Evolutionary conservation across 1,140 invertebrate genomes (phyloP).

Genomic region (Goniozus legneri): DNA sequence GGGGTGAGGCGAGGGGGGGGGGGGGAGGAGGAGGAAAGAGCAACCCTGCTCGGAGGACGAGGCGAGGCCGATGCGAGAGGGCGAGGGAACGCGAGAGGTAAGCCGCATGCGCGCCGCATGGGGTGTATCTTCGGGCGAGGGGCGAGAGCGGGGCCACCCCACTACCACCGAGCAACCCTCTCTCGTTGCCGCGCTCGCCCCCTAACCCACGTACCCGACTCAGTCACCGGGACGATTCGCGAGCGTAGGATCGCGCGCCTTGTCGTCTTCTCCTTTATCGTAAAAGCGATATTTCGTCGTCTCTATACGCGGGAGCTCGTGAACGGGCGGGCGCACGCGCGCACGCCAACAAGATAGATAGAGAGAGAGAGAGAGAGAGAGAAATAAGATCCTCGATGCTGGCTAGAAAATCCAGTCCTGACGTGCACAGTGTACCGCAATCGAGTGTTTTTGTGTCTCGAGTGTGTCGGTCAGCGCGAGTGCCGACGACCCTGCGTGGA

Average conservation of each 20-base stretch:
- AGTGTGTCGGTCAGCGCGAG: too few relatives aligned
- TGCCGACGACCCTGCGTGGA: background rate
- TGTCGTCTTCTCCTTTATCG: slow-evolving; percentile 27
- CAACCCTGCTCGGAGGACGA: slow-evolving; percentile 4
- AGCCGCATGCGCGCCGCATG: slow-evolving; percentile 37
- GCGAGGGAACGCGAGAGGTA: background rate
- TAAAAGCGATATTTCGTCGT: slow-evolving; percentile 2
- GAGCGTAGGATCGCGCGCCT: slow-evolving; percentile 39
- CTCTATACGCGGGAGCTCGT: too few relatives aligned
- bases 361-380: background rate
- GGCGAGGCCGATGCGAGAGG: background rate
- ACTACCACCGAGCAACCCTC: slow-evolving; percentile 17
- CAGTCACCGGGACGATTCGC: slow-evolving; percentile 51
- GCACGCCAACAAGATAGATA: background rate
- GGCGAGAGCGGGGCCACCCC: too few relatives aligned
- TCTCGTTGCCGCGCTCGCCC: slow-evolving; percentile 27
- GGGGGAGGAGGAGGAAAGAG: background rate
- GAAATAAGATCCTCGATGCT: too few relatives aligned
- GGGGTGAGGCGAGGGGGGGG: background rate
- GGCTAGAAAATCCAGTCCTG: too few relatives aligned
- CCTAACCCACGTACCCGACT: slow-evolving; percentile 37
- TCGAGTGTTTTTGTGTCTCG: too few relatives aligned
- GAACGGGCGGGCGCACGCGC: too few relatives aligned
- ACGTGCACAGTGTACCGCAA: too few relatives aligned
- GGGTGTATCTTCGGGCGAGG: slow-evolving; percentile 46